Evolutionary conservation across 1,140 invertebrate species (phyloP).

Genomic region (Drosophila sucinea): DNA sequence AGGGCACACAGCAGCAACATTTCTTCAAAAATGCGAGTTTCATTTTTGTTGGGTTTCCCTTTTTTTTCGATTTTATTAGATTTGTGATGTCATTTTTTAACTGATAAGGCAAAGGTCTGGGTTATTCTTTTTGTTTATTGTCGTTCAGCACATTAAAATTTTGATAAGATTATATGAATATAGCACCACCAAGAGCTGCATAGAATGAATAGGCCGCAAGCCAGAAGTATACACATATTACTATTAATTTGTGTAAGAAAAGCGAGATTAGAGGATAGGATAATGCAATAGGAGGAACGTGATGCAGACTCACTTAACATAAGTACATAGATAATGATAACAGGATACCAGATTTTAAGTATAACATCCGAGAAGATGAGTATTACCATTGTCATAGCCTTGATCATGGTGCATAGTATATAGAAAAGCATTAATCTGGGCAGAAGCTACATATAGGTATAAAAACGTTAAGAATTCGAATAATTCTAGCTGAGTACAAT

Average conservation of each 20-base stretch:
- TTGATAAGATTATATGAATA: constrained; percentile 48
- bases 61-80: background rate
- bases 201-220: constrained; percentile 67
- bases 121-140: background rate
- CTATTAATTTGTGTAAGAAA: constrained; percentile 22
- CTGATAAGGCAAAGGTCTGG: constrained; percentile 1
- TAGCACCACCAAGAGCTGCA: constrained; percentile 55
- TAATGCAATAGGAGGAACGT: no score
- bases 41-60: constrained; percentile 8
- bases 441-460: constrained; percentile 28
- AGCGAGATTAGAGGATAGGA: background rate
- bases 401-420: constrained; percentile 35
- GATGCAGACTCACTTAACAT: constrained; percentile 44
- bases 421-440: constrained; percentile 54
- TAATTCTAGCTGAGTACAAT: background rate
- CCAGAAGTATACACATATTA: constrained; percentile 47
- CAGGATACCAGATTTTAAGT: constrained; percentile 37
- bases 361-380: constrained; percentile 51
- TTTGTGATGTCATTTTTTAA: constrained; percentile 1
- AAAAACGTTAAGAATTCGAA: no score
- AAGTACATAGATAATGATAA: constrained; percentile 29
- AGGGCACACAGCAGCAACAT: constrained; percentile 43
- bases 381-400: constrained; percentile 44
- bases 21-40: constrained; percentile 17
- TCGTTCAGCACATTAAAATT: constrained; percentile 26